A percentile compares a stretch with the other conserved stretches of the same genome.
Evolutionary conservation across 2,113 vertebrate genomes (phyloP).

Genomic region (Formicarius rufipectus): DNA sequence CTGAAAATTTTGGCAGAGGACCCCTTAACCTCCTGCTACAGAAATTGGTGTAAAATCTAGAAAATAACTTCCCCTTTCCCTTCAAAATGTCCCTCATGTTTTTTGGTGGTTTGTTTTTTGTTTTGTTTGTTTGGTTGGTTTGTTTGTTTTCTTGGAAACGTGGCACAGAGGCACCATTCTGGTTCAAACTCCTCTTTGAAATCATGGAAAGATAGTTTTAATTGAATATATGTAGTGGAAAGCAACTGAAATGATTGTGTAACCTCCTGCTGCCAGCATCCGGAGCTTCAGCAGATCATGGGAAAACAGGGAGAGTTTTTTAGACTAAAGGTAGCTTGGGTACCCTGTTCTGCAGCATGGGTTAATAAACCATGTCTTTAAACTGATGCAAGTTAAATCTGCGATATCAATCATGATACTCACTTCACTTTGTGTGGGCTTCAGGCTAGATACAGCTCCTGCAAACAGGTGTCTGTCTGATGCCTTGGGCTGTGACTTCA

Average conservation of each 20-base stretch:
- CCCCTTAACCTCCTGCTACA: neutral
- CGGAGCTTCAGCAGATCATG: neutral
- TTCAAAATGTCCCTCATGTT: neutral
- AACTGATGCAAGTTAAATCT: neutral
- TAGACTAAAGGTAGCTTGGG: neutral
- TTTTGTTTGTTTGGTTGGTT: neutral
- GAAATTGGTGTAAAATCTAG: neutral
- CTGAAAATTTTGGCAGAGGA: neutral
- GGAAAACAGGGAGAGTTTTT: neutral
- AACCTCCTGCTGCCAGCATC: neutral
- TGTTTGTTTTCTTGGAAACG: neutral
- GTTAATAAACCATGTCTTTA: neutral
- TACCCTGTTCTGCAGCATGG: fast-evolving
- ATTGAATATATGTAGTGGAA: neutral
- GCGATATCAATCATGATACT: neutral
- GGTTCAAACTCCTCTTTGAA: neutral
- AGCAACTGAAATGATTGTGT: neutral
- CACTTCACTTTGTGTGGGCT: neutral
- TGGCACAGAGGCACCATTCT: neutral
- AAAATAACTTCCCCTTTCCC: neutral
- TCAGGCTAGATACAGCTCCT: neutral
- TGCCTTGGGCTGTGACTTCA: neutral
- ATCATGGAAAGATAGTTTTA: neutral
- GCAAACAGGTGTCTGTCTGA: neutral
- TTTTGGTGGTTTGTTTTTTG: neutral